Base-by-base conservation (phyloP, 1,140 invertebrate genomes). In the Elysia chlorotica region DNA sequence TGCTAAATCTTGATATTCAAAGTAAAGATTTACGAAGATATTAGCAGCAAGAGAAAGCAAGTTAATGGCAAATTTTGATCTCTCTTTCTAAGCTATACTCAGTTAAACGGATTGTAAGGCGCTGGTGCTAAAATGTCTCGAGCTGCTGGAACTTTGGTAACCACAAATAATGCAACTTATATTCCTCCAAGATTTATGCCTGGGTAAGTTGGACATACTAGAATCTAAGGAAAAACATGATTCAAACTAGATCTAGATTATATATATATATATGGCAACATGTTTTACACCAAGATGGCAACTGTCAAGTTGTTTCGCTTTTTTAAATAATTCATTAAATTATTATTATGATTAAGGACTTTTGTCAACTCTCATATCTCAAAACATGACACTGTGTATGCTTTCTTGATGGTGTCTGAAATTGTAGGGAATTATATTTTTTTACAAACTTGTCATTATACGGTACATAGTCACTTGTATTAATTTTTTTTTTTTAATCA, bases 81-180 rank as follows among this genome's bases (percentile, higher is more conserved):
- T 30, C 17, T 17, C 28, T 17, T 17, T n/a, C 14, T 21, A 21
- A 30, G 21, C 17, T 17, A 17, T 25, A n/a, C 17, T 17, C 28
- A 61, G 28, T n/a, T 19, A 21, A 19, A 17, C 19, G 17, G 35
- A 17, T 21, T 36, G 28, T 35, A 65, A 36, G 61, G 76, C 66
- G 57, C 17, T 36, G 23, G n/a, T n/a, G n/a, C n/a, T n/a, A 80
- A 74, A 57, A 87, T 88, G 86, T 87, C 87, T 25, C 79, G 86
- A 62, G 82, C 86, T 69, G 86, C 86, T 30, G 86, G 86, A 76
- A 88, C 87, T 36, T 77, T 87, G 62, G 78, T 86, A 35, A 88
- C 87, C 25, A 87, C 87, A 53, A 82, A 87, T 63, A 87, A 87
- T 84, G 84, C 87, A n/a, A 87, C 86, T 23, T 88, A 84, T 76